Base-by-base conservation (phyloP, 37 sponge, comb jelly and placozoan genomes). In the Trichoplax adhaerens region DNA sequence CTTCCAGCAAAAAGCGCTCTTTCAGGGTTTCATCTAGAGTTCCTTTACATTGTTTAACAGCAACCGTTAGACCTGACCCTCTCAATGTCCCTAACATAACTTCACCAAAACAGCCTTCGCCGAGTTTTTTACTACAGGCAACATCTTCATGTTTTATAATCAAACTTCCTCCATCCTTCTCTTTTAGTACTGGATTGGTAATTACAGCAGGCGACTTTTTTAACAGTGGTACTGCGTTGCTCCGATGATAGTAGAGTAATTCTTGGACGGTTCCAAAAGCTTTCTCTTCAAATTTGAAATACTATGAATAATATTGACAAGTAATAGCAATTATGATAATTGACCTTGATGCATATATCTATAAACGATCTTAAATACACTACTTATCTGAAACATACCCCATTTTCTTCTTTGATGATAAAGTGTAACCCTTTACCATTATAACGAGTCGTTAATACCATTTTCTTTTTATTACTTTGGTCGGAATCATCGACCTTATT, bases 51-150 rank as follows among this genome's bases (percentile, higher is more conserved):
- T 84, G 83, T 73, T 94, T 94, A 7, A 94, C 72, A 0, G 95
- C 95, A 2, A 94, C 91, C 10, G 49, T 63, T 53, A 52, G 47
- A 2, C 49, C 74, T 0, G 59, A 69, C 7, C 52, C 58, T 55
- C 48, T 62, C 76, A 82, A 12, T 0, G 57, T 59, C 0, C 85
- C 95, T 67, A 78, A 85, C 61, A 58, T 89, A 47, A 94, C 95
- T 10, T 94, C 92, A 1, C 95, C 91, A 78, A 94, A 94, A 4
- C 83, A 76, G 1, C 95, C 95, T 67, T 83, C 79, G 0, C 82
- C 85, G 1, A 91, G 66, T 47, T 73, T 63, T 5, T 73, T 73
- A 52, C 74, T 64, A 6, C 62, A 54, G 2, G 50, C 74, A 58
- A 73, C 60, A 5, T 73, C 65, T 3, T 48, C n/a, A 7, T 79